These are phyloP conservation scores for Dolichallabes microphthalmus DNA, from an alignment of 2,113 vertebrate species.

Conservation along the genomic window DNA sequence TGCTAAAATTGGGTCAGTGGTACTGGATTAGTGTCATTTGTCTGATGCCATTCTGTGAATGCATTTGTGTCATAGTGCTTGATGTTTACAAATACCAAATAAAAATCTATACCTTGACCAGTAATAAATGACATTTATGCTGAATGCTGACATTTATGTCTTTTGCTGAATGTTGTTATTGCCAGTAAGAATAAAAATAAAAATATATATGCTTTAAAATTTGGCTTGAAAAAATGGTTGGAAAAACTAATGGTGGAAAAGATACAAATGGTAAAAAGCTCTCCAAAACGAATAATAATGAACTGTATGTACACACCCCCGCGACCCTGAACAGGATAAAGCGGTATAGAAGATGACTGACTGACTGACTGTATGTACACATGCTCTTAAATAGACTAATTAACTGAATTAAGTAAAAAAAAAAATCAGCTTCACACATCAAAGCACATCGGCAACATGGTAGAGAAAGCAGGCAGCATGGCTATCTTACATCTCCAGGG, in stretches of 20 bases:
- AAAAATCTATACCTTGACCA: not conserved
- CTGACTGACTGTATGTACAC: not conserved
- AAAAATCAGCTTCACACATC: not conserved
- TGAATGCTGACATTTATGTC: too few species aligned
- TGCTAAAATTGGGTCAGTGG: conserved; percentile 40
- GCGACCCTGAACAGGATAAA: too few species aligned
- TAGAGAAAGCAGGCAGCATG: not conserved
- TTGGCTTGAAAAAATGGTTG: not conserved
- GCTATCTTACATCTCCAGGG: not conserved
- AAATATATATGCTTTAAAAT: not conserved
- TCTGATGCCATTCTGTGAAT: conserved; percentile 40
- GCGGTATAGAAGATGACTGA: too few species aligned
- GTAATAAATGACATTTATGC: not conserved
- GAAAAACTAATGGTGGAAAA: not conserved
- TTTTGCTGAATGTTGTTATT: not conserved
- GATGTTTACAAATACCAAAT: conserved; percentile 25
- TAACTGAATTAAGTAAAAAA: not conserved
- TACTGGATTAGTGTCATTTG: conserved; percentile 53
- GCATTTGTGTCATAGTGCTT: conserved; percentile 35
- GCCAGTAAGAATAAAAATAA: not conserved
- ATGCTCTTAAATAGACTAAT: not conserved
- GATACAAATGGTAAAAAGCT: not conserved
- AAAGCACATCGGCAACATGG: not conserved
- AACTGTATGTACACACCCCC: not conserved
- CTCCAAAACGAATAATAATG: not conserved